Base-by-base conservation (phyloP, 92 coral and sea anemone species). In the Montipora capitata region DNA sequence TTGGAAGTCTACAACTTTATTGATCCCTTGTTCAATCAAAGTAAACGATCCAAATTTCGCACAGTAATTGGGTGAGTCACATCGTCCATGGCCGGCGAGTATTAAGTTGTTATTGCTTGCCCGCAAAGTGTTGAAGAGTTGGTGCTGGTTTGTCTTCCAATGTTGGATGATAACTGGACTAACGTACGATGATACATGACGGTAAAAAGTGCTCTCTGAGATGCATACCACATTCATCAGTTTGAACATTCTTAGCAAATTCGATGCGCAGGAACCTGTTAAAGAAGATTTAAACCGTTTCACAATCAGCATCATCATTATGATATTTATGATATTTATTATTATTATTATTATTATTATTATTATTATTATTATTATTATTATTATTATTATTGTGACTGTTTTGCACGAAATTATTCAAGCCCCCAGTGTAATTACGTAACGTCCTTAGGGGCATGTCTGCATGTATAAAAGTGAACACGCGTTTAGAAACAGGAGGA, bases 1-100 rank as follows among this genome's bases (percentile, higher is more conserved):
- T 17, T 83, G 89, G 75, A 89, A 89, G 61, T 89, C 93, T 38
- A 90, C 40, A 8, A 90, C 86, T 51, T 78, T 68, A 86, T 90
- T 90, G 3, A 49, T 83, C 57, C 45, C 45, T 43, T 84, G 89
- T 45, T 84, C 93, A n/a, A 90, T 84, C 52, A 90, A 27, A 1
- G 93, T 84, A 20, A 17, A 90, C 2, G 89, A 90, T 17, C 93
- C 89, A 84, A 84, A 90, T 58, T 90, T 84, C 7, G 93, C 89
- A 58, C 74, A 76, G 58, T 77, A 18, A 39, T 86, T 89, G 54
- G 89, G 93, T 10, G 89, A 90, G 81, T 90, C 86, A 42, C 89
- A 90, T 78, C 89, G 78, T 16, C 89, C 93, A 84, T 90, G 89
- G 16, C 86, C 86, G 15, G 86, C 82, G 3, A 87, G 57, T 40